Evolutionary conservation across 1,140 invertebrate genomes (phyloP), one percentile per base, ranked within the genome.

Genomic region (Anoplophora glabripennis): DNA sequence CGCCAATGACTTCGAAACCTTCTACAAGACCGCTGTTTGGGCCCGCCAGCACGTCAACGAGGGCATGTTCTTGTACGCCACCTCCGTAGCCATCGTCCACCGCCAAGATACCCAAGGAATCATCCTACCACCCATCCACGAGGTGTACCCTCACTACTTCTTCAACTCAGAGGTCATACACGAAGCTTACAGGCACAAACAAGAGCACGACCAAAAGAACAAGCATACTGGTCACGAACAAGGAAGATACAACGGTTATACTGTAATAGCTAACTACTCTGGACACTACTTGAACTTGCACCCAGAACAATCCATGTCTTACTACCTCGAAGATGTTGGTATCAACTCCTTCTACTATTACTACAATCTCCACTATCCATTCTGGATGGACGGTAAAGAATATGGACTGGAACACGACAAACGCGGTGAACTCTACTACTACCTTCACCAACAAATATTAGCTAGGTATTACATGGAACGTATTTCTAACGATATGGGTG

Each of bases 321-420:
- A 92, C 72, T 91, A 85, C 78, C 86, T 86, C 0, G 84, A 92
- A 60, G 89, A 90, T 72, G 76, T 85, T 52, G 83, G 83, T 57
- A 76, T 90, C n/a, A 88, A 89, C 67, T 71, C 81, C 1, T 86
- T 83, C 65, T 88, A 90, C 72, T 84, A 83, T 66, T 85, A 86
- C 64, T 77, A 81, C 42, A 80, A 85, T 52, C 60, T 88, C 21
- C 80, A 83, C 15, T 84, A 82, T 61, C 86, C 89, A 2, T 78
- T 75, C 74, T 86, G 83, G 81, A 78, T 86, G 83, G 78, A 86
- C 37, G 77, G 74, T 61, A 76, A 78, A 58, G 73, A 80, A 18
- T 78, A 76, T 62, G 73, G 78, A 28, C 58, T 83, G 36, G 68
- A 75, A 1, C 77, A 81, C 55, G 77, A 83, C 47, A 74, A 76